Evolutionary conservation across 1,140 invertebrate species (phyloP).

Genomic region (Hypothenemus hampei): DNA sequence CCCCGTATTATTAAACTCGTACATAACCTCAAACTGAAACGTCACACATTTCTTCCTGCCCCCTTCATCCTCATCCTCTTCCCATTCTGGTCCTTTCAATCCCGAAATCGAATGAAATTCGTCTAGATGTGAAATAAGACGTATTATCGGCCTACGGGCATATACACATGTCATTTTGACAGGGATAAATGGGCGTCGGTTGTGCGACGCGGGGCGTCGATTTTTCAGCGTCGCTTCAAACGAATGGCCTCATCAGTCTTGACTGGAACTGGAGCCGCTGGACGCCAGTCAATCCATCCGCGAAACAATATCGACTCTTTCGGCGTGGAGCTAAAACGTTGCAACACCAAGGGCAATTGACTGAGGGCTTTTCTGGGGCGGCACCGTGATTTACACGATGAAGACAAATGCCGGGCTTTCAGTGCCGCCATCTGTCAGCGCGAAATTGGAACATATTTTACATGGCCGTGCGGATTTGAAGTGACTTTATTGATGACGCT

Average conservation of each 20-base stretch:
- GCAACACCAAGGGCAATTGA: constrained; percentile 11
- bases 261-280: constrained; percentile 1
- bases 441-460: constrained; percentile 33
- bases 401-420: constrained; percentile 31
- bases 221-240: constrained; percentile 24
- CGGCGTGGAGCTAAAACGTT: neutral
- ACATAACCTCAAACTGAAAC: neutral
- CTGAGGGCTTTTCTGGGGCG: constrained; percentile 4
- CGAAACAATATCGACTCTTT: neutral
- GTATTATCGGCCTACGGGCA: constrained; percentile 6
- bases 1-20: constrained; percentile 2
- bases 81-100: no score
- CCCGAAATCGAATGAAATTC: no score
- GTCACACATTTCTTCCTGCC: no score
- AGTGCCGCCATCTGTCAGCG: constrained; percentile 26
- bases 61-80: no score
- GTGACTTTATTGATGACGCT: constrained; percentile 7
- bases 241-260: constrained; percentile 19
- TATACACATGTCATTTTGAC: constrained; percentile 24
- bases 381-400: constrained; percentile 31
- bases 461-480: constrained; percentile 14
- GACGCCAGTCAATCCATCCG: constrained; percentile 4
- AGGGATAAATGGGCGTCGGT: constrained; percentile 22
- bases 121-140: no score
- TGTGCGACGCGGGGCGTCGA: constrained; percentile 19